Evolutionary conservation across 2,113 vertebrate genomes (phyloP).

Genomic region (Hyperopisus bebe): DNA sequence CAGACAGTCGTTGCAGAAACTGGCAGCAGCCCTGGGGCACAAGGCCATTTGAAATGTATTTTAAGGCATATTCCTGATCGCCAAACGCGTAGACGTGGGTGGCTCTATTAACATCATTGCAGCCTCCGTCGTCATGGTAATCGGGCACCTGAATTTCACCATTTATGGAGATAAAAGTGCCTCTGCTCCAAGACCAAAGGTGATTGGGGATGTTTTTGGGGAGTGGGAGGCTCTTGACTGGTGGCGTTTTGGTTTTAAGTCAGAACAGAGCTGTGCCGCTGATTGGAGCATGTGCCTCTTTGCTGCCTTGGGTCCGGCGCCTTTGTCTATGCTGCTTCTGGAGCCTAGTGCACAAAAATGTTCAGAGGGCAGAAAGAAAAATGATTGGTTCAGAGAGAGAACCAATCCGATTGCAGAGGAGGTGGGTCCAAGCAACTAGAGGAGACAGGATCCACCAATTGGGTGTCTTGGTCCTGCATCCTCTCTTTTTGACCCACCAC

Average conservation of each 20-base stretch:
- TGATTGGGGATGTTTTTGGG: neutral
- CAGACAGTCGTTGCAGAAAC: neutral
- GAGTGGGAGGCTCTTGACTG: no score
- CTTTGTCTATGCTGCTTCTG: neutral
- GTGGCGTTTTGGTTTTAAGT: neutral
- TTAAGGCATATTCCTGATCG: neutral
- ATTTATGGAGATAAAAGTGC: neutral
- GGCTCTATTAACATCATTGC: neutral
- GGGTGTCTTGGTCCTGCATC: neutral
- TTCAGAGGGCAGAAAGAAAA: neutral
- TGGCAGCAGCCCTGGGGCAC: no score
- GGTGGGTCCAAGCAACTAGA: no score
- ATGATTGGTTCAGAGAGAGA: neutral
- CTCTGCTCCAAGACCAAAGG: neutral
- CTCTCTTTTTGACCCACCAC: neutral
- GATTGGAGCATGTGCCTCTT: neutral
- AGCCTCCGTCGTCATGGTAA: neutral
- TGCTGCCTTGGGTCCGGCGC: neutral
- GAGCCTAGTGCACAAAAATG: neutral
- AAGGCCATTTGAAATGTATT: neutral
- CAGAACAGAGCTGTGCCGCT: neutral
- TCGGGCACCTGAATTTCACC: neutral
- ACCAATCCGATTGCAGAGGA: neutral
- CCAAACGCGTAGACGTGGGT: neutral
- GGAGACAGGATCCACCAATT: neutral